Evolutionary conservation across 2,888 invertebrate species (phyloP), one percentile per base, ranked within the genome.

Genomic region (Microctonus aethiopoides): DNA sequence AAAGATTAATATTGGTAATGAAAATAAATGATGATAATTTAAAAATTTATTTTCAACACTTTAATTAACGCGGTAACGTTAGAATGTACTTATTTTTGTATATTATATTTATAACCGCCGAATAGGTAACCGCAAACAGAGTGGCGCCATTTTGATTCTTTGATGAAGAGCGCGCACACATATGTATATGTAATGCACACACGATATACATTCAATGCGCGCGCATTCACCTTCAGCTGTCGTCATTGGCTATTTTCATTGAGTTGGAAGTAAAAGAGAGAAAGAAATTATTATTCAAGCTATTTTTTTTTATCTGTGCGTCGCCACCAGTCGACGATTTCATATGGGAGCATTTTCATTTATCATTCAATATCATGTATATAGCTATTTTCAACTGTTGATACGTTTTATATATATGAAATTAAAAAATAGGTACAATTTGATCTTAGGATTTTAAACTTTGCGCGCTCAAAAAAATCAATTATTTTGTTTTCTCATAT

Each of bases 131-230:
- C 80, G 81, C 83, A 81, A 83, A 83, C 83, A 81, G 81, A 78
- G 76, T 74, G 75, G 78, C 83, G 84, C 83, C 84, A 84, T 84
- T 78, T 84, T 84, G 81, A 71, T 80, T 81, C 80, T 65, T 56
- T 41, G 56, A 62, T 62, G 54, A 16, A 20, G 26, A 56, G 64
- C 71, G 70, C 52, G 57, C 70, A 71, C 72, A 65, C 57, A 67
- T 51, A 34, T 63, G 39, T 54, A 52, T 61, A 62, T 34, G 29
- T 20, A 32, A 51, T 32, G 1, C 13, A 16, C n/a, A 13, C 29
- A 54, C 24, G 60, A 6, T 46, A 52, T 70, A 54, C 62, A 34
- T 32, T 26, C 1, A 2, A 56, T 66, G 66, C 66, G 66, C 57
- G 66, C 66, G 66, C 66, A 66, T 41, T 29, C 4, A 13, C 7